phyloP scores from a whole-genome alignment of 2,113 vertebrate species.

The Crotalus helleri region DNA sequence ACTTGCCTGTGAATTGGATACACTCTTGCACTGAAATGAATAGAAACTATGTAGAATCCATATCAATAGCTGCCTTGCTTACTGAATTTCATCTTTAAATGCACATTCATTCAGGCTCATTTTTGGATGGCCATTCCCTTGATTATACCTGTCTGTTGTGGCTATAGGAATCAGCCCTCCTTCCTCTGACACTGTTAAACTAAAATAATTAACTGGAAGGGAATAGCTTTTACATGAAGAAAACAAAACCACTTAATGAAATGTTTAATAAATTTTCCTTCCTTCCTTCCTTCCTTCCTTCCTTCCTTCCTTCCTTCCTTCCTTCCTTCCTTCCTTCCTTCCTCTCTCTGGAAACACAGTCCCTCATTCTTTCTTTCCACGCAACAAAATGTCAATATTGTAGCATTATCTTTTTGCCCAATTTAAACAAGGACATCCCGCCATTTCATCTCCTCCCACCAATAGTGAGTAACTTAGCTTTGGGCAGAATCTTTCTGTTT shows the following conservation, averaged over 20 bases:
- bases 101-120: slow-evolving; percentile 10
- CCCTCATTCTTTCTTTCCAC: slow-evolving; percentile 32
- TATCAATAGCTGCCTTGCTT: not conserved
- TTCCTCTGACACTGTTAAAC: not conserved
- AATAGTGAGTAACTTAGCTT: not conserved
- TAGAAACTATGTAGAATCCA: not conserved
- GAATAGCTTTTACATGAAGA: not conserved
- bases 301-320: no score
- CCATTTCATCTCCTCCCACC: no score
- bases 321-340: no score
- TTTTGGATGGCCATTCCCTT: slow-evolving; percentile 41
- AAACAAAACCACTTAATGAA: slow-evolving; percentile 34
- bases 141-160: slow-evolving; percentile 4
- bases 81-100: slow-evolving; percentile 18
- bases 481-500: slow-evolving; percentile 32
- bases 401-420: slow-evolving; percentile 35
- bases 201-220: slow-evolving; percentile 17
- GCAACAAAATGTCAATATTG: slow-evolving; percentile 45
- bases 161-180: slow-evolving; percentile 3
- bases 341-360: not conserved
- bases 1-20: not conserved
- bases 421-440: not conserved
- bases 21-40: not conserved
- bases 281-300: not conserved
- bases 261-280: not conserved